Base-by-base conservation (phyloP, 1,140 invertebrate species). In the Brachionus rubens region DNA sequence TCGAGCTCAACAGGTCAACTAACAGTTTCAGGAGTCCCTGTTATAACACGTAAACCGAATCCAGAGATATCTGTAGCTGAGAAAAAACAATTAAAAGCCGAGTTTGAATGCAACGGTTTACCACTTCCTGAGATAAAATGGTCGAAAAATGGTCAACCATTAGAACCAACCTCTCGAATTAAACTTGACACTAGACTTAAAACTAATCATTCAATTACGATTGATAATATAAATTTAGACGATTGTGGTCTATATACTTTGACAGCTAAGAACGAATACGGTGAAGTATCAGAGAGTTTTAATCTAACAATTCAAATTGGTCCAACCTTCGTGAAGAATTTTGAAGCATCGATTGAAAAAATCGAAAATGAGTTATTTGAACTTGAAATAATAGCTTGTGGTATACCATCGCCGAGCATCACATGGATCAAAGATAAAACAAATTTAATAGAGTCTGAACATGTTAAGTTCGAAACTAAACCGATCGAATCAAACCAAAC, bases 1-100 rank as follows among this genome's bases (percentile, higher is more conserved):
- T 94, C 93, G 77, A 91, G 93, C 65, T 96, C 94, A 79, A 87
- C 94, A 82, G 94, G 93, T 68, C 88, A 94, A 83, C 88, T 98
- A 0, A 79, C 77, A 26, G 84, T 85, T 36, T 50, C 30, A 21
- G 50, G 68, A 14, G 21, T 30, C 2, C 68, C 68, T 10, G 40
- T 40, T 19, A 21, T 75, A 19, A 30, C 10, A 16, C 16, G 33
- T 40, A 75, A 28, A 56, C 46, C 72, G 9, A 47, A 54, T 47
- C 16, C 28, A 21, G 46, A 75, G 12, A 24, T 48, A 7, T 0
- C 24, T 10, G 16, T 75, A 5, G 21, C n/a, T 33, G 33, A 56
- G 47, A 54, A 75, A 36, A 47, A 47, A n/a, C 26, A 75, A 56
- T 59, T 72, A 12, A 72, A 72, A 36, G 41, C 59, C 12, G 59